A percentile compares a stretch with the other conserved stretches of the same genome.
phyloP scores from a whole-genome alignment of 2,888 invertebrate species.

The Lampropteryx suffumata region DNA sequence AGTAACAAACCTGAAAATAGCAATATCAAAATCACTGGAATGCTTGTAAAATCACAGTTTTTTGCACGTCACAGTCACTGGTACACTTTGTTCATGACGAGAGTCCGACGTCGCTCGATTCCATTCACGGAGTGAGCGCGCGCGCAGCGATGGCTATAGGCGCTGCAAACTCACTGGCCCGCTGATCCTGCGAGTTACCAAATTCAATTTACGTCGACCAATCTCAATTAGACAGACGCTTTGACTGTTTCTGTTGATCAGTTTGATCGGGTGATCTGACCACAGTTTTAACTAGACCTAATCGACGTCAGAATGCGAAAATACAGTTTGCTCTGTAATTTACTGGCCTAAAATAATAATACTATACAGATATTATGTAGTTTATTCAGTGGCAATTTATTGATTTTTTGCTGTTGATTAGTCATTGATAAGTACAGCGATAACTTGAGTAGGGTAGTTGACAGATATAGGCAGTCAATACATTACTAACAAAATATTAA shows the following conservation, averaged over 20 bases:
- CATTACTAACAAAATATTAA: too few relatives aligned
- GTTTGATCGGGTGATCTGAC: conserved; percentile 5
- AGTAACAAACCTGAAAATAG: conserved; percentile 57
- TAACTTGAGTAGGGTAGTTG: neutral
- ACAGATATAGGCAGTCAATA: neutral
- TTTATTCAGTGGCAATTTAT: too few relatives aligned
- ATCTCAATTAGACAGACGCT: conserved; percentile 8
- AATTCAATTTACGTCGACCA: conserved; percentile 42
- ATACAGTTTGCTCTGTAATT: neutral
- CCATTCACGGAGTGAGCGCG: conserved; percentile 65
- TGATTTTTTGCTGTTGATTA: neutral
- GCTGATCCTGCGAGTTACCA: conserved; percentile 62
- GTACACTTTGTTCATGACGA: conserved; percentile 40
- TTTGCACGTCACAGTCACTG: conserved; percentile 42
- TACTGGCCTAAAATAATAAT: too few relatives aligned
- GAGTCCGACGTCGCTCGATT: conserved; percentile 59
- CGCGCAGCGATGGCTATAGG: conserved; percentile 51
- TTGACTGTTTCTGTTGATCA: neutral
- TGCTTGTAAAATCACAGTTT: conserved; percentile 32
- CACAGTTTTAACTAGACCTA: conserved; percentile 10
- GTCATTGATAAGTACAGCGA: neutral
- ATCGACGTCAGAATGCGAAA: conserved; percentile 7
- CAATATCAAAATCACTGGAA: neutral
- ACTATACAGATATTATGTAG: too few relatives aligned
- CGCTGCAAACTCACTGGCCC: conserved; percentile 49